A percentile compares a stretch with the other conserved stretches of the same genome.
Conservation (phyloP, 1,140 invertebrate species). For the Acromyrmex echinatior region DNA sequence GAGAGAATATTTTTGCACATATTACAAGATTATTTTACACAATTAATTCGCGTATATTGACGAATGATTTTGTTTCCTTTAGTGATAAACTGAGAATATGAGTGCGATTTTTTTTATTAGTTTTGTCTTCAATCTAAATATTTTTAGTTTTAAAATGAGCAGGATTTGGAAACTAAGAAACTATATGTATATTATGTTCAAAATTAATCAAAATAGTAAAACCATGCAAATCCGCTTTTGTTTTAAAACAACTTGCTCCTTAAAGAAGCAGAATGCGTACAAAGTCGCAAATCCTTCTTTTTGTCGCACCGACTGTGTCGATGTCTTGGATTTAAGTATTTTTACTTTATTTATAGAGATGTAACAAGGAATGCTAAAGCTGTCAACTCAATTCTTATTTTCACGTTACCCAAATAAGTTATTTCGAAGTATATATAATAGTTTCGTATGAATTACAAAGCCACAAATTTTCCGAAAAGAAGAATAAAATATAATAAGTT, state of each 20-base stretch:
- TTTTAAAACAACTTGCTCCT: background rate
- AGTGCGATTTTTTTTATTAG: background rate
- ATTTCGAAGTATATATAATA: background rate
- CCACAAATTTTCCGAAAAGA: too few species aligned
- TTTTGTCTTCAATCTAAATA: background rate
- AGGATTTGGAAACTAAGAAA: background rate
- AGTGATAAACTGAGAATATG: background rate
- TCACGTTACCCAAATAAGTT: background rate
- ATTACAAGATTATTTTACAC: background rate
- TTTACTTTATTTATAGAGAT: background rate
- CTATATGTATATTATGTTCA: background rate
- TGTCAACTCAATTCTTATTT: background rate
- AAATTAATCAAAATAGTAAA: background rate
- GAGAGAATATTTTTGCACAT: background rate
- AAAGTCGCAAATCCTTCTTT: background rate
- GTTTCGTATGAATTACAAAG: too few species aligned
- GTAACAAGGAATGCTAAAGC: background rate
- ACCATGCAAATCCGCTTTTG: background rate
- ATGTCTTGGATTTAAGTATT: background rate
- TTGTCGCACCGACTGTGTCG: background rate
- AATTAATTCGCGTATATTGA: background rate
- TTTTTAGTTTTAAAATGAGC: background rate
- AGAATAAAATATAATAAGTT: background rate
- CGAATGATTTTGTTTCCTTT: background rate
- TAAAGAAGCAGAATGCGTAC: background rate